Conservation (phyloP, 2,888 invertebrate species). For the Papilio elwesi region DNA sequence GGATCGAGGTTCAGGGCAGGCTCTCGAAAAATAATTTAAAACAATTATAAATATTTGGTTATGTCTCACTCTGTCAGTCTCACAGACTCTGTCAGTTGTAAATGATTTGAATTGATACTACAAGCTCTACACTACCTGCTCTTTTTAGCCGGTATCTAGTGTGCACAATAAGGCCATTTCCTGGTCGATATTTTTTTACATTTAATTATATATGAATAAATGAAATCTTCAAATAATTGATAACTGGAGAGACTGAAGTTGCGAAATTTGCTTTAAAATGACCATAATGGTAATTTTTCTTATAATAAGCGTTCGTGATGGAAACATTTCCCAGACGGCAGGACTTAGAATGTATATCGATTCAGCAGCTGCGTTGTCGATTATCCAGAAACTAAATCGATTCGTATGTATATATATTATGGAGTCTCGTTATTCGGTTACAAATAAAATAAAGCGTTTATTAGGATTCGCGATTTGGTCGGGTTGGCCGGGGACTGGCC, state of each 20-base stretch:
- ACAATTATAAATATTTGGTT: too few relatives aligned
- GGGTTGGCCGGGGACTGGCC: constrained; percentile 69
- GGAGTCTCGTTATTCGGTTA: constrained; percentile 73
- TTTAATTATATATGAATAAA: too few relatives aligned
- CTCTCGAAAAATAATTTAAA: too few relatives aligned
- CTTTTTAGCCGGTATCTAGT: too few relatives aligned
- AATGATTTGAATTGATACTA: too few relatives aligned
- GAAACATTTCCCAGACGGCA: constrained; percentile 18
- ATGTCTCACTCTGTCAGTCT: too few relatives aligned
- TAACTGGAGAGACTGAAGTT: background rate
- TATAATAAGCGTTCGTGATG: background rate
- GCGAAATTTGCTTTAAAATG: background rate
- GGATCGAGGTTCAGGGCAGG: background rate
- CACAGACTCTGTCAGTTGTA: too few relatives aligned
- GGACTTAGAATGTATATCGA: constrained; percentile 25
- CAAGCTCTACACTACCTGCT: too few relatives aligned
- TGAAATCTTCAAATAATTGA: background rate
- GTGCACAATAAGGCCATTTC: too few relatives aligned
- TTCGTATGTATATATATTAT: constrained; percentile 77
- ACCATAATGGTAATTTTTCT: background rate
- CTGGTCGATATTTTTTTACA: too few relatives aligned
- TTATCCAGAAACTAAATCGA: constrained; percentile 75
- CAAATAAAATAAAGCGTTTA: constrained; percentile 83
- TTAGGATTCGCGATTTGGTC: constrained; percentile 80
- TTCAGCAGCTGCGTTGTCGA: constrained; percentile 62